Conservation (phyloP, 30 jellyfish, hydroid and myxozoan species). For the Pelagia noctiluca region DNA sequence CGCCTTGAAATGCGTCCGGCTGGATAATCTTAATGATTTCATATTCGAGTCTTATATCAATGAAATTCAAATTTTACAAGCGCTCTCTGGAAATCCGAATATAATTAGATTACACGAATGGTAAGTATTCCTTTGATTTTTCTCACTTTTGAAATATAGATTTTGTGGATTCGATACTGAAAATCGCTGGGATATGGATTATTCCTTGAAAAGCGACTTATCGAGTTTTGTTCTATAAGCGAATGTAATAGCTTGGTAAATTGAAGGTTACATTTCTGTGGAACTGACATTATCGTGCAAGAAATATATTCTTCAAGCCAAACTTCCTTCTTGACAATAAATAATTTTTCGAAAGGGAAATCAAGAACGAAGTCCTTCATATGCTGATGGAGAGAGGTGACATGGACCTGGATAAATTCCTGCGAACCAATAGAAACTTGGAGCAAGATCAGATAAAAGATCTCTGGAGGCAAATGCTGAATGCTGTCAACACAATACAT, state of each 20-base stretch:
- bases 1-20: constrained; percentile 87
- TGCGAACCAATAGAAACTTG: constrained; percentile 55
- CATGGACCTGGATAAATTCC: constrained; percentile 72
- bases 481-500: constrained; percentile 88
- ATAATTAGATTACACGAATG: constrained; percentile 73
- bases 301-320: neutral
- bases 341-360: constrained; percentile 61
- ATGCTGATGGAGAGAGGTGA: constrained; percentile 97
- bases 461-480: constrained; percentile 89
- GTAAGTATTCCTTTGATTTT: constrained; percentile 40
- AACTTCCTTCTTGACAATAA: neutral
- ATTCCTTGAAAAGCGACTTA: too few species aligned
- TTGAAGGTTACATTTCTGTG: neutral
- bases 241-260: neutral
- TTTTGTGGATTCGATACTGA: too few species aligned
- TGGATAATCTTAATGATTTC: constrained; percentile 77
- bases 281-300: neutral
- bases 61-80: constrained; percentile 73
- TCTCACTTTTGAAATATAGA: neutral
- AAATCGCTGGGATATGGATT: too few species aligned
- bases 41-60: constrained; percentile 63
- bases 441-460: constrained; percentile 38
- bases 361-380: constrained; percentile 58
- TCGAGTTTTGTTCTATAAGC: constrained; percentile 2
- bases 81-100: constrained; percentile 69